Evolutionary conservation across 64 coral and sea anemone species (phyloP).

Genomic region (Pocillopora verrucosa): DNA sequence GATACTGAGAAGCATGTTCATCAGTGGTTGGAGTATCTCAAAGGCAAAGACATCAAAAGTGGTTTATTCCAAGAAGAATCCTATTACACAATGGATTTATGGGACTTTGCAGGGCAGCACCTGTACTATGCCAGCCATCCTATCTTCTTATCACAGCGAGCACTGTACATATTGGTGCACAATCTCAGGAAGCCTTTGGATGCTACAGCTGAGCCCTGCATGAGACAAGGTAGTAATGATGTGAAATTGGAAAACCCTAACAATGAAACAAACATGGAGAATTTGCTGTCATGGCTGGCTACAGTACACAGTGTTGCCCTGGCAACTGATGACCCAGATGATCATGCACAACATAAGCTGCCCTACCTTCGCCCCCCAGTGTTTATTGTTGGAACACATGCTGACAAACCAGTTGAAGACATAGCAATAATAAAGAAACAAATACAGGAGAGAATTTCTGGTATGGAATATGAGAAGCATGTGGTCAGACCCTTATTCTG

Average conservation of each 20-base stretch:
- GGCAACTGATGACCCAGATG: background rate
- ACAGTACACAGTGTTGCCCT: background rate
- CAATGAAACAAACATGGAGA: constrained; percentile 36
- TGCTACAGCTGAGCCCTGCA: constrained; percentile 23
- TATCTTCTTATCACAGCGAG: constrained; percentile 7
- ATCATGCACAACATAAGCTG: background rate
- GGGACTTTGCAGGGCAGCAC: constrained; percentile 45
- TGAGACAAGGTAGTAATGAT: constrained; percentile 25
- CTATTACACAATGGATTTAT: constrained; percentile 18
- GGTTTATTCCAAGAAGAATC: background rate
- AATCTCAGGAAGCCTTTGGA: constrained; percentile 35
- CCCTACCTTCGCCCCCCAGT: background rate
- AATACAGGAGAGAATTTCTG: background rate
- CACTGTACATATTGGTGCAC: constrained; percentile 33
- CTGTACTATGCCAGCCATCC: constrained; percentile 39
- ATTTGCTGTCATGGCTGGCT: constrained; percentile 34
- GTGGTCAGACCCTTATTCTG: background rate
- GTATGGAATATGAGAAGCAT: constrained; percentile 31
- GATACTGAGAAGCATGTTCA: background rate
- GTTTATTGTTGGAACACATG: constrained; percentile 20
- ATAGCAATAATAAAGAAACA: background rate
- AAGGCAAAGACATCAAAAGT: background rate
- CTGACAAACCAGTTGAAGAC: constrained; percentile 9
- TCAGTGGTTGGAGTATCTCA: background rate
- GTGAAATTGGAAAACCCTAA: constrained; percentile 11